phyloP scores from a whole-genome alignment of 2,797 vertebrate genomes.

The Podargus strigoides region DNA sequence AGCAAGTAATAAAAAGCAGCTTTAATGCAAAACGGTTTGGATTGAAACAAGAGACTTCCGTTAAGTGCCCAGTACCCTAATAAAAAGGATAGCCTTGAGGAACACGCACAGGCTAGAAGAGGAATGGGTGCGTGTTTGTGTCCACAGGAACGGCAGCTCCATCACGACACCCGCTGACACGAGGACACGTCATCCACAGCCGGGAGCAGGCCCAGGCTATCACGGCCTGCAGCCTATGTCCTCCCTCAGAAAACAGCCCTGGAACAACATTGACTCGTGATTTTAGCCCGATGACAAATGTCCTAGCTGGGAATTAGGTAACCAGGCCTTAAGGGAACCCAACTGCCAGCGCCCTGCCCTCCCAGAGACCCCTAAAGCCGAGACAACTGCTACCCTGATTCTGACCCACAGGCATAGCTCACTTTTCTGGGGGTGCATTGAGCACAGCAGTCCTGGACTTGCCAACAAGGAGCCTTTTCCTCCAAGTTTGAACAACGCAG shows the following conservation, averaged over 20 bases:
- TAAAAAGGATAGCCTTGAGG: slow-evolving; percentile 6
- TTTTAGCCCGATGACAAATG: neutral
- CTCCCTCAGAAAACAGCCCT: neutral
- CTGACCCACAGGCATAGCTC: neutral
- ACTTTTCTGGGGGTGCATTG: neutral
- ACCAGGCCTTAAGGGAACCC: neutral
- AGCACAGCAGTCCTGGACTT: neutral
- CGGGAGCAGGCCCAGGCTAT: neutral
- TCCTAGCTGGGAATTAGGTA: neutral
- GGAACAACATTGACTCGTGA: neutral
- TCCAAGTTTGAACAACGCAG: neutral
- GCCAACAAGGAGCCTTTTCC: neutral
- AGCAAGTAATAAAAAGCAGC: slow-evolving; percentile 47
- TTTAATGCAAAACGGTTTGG: slow-evolving; percentile 1
- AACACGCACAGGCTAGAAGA: neutral
- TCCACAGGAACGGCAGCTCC: neutral
- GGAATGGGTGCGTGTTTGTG: neutral
- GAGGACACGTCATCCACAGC: neutral
- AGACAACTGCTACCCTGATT: neutral
- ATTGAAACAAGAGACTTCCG: slow-evolving; percentile 11
- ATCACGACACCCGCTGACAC: accelerated
- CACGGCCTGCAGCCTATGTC: neutral
- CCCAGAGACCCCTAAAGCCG: neutral
- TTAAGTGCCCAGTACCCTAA: neutral
- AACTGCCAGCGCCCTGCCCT: neutral